A percentile compares a stretch with the other conserved stretches of the same genome.
phyloP scores from a whole-genome alignment of 2,113 vertebrate genomes.

The Noctilio leporinus region DNA sequence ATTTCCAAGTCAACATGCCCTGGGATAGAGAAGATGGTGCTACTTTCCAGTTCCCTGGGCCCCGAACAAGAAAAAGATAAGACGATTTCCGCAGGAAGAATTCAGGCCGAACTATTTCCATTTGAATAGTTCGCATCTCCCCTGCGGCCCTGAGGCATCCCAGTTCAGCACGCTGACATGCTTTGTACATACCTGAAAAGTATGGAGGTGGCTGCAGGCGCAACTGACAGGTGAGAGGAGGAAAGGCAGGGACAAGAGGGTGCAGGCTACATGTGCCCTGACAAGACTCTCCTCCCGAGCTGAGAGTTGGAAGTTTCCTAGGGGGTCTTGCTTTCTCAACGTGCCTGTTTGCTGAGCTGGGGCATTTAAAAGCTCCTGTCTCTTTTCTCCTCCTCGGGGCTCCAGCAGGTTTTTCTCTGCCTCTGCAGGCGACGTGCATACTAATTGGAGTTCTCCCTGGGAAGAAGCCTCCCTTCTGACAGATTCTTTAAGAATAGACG shows the following conservation, averaged over 20 bases:
- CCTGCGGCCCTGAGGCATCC: background rate
- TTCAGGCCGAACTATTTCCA: background rate
- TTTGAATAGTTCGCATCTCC: background rate
- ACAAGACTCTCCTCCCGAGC: background rate
- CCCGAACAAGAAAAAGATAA: background rate
- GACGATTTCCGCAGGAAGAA: background rate
- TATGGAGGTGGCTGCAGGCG: background rate
- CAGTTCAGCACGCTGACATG: background rate
- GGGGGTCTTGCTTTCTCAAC: background rate
- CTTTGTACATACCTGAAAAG: background rate
- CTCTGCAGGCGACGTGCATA: conserved; percentile 4
- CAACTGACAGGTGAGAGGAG: background rate
- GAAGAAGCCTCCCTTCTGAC: conserved; percentile 65
- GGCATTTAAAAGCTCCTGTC: background rate
- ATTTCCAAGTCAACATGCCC: background rate
- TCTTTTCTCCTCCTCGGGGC: background rate
- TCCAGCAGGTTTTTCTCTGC: conserved; percentile 36
- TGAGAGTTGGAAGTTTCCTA: background rate
- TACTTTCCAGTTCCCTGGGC: background rate
- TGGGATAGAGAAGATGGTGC: background rate
- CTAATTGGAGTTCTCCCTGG: conserved; percentile 66
- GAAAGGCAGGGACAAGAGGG: background rate
- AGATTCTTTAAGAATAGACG: conserved; percentile 69
- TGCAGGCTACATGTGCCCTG: background rate
- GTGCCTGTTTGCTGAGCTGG: background rate